Base-by-base conservation (phyloP, 1,140 invertebrate species). In the Macrobrachium rosenbergii region DNA sequence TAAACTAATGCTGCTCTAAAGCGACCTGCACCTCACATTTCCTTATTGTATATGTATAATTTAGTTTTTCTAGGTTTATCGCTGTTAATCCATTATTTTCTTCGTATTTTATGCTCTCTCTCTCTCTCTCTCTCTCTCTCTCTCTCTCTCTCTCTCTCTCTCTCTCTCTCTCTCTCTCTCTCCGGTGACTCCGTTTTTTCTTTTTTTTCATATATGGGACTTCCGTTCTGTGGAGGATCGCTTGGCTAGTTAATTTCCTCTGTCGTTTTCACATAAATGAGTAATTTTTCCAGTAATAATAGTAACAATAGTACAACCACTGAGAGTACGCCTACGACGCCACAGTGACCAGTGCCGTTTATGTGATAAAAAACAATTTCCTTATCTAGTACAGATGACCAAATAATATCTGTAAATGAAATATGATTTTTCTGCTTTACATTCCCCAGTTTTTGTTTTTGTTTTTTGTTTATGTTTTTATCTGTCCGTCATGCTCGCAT, bases 81-180 rank as follows among this genome's bases (percentile, higher is more conserved):
- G 17, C 23, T 75, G 11, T 75, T 45, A 43, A 11, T 75, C 14
- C 28, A 1, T 75, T 45, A 43, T 16, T 28, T 45, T 75, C 21
- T 75, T 45, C 52, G 11, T 75, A 28, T 75, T 16, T 75, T 45
- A 43, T 16, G 37, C 72, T 72, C 12, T 72, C 67, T 72, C 12
- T 72, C 67, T 72, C 12, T 72, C 67, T 72, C 12, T 72, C 67
- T 72, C 12, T 72, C 67, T 72, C 12, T 72, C 67, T 72, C 67
- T 75, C 72, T 75, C 72, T 75, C 72, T 75, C 72, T 75, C 72
- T 75, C 72, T 75, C 72, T 75, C 72, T 75, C 72, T 75, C 72
- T 75, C 72, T 28, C 72, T 75, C 72, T 75, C 72, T 75, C 72
- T 75, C 72, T 75, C 72, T 75, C 72, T 75, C 72, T 75, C 72